Percentiles rank a stretch among this genome's conserved stretches.
These are phyloP conservation scores for Strongylocentrotus purpuratus DNA, from an alignment of 35 echinoderm and acorn worm species.

Conservation along the genomic window DNA sequence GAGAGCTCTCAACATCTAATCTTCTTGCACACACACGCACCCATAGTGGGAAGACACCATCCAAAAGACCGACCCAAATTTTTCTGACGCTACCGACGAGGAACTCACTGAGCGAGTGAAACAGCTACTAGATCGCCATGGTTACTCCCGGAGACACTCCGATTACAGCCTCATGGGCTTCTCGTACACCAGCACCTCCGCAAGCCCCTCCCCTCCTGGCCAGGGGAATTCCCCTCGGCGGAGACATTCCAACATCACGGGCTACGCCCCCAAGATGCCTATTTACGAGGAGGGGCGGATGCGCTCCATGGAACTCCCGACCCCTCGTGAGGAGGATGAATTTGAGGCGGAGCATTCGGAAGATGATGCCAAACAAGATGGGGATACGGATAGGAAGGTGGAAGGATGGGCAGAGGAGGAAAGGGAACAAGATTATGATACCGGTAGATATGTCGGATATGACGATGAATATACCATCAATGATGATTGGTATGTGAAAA, in stretches of 20 bases:
- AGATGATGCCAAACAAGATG: not conserved
- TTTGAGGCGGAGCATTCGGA: constrained; percentile 12
- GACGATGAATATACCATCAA: not conserved
- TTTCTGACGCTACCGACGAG: not conserved
- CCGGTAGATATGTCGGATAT: not conserved
- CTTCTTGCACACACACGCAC: constrained; percentile 23
- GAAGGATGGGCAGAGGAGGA: not conserved
- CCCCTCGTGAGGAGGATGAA: constrained; percentile 54
- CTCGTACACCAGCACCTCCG: not conserved
- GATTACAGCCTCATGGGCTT: constrained; percentile 48
- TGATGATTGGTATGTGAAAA: constrained; percentile 19
- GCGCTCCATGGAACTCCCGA: constrained; percentile 33
- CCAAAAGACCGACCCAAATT: not conserved
- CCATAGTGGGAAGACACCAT: constrained; percentile 62
- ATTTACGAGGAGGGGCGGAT: constrained; percentile 32
- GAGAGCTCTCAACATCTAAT: not conserved
- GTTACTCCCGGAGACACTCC: constrained; percentile 42
- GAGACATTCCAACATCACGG: constrained; percentile 6
- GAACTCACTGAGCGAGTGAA: constrained; percentile 40
- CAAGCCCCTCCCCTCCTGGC: not conserved
- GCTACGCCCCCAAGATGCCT: constrained; percentile 28
- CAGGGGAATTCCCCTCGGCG: constrained; percentile 6
- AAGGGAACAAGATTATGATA: constrained; percentile 13
- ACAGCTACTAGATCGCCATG: constrained; percentile 38
- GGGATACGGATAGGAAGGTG: not conserved